Conservation (phyloP, 2,113 vertebrate species). For the Gopherus flavomarginatus region DNA sequence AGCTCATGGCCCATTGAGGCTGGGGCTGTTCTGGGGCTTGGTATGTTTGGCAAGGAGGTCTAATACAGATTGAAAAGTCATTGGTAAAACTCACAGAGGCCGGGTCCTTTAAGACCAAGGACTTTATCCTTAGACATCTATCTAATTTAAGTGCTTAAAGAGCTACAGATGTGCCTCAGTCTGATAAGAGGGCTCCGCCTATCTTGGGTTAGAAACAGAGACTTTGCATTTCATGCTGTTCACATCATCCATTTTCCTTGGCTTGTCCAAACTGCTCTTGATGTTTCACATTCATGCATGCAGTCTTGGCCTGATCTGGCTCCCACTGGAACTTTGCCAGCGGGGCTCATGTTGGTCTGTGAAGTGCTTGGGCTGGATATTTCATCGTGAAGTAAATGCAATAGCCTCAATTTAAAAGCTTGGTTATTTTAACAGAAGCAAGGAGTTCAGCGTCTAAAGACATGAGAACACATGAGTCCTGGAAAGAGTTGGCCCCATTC, state of each 20-base stretch:
- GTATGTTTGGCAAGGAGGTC: background rate
- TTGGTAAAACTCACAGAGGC: background rate
- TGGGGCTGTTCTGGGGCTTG: background rate
- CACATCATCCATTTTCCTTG: slow-evolving; percentile 51
- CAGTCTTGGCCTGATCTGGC: slow-evolving; percentile 3
- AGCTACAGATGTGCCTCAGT: background rate
- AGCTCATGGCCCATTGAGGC: slow-evolving; percentile 32
- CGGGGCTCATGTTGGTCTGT: background rate
- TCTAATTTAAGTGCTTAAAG: background rate
- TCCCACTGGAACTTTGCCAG: background rate
- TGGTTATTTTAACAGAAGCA: slow-evolving; percentile 13
- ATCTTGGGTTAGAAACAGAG: slow-evolving; percentile 34
- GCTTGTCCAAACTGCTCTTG: slow-evolving; percentile 63
- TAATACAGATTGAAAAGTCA: background rate
- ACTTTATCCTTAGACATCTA: background rate
- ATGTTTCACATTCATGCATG: slow-evolving; percentile 21
- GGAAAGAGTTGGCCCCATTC: background rate
- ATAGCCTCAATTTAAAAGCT: background rate
- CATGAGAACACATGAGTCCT: slow-evolving; percentile 10
- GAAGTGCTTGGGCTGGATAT: slow-evolving; percentile 5
- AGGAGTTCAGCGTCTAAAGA: background rate
- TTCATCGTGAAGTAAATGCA: background rate
- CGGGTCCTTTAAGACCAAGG: background rate
- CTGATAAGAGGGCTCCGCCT: background rate
- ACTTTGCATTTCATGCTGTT: slow-evolving; percentile 29